Evolutionary conservation across 1,140 invertebrate genomes (phyloP).

Genomic region (Globodera rostochiensis): DNA sequence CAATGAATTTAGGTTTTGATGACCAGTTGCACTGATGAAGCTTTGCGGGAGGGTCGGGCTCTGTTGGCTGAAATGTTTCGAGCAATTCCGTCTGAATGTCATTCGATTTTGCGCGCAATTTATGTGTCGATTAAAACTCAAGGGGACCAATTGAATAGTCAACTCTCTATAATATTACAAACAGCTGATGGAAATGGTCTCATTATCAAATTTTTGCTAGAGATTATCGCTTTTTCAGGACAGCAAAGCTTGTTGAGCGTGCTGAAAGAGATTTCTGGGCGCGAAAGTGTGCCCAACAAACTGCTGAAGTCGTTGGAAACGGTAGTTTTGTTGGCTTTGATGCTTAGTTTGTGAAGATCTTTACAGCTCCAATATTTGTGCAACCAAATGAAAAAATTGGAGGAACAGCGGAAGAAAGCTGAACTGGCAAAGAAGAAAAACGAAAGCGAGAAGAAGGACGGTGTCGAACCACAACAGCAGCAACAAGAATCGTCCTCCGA

Average conservation of each 20-base stretch:
- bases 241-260: neutral
- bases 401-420: constrained; percentile 28
- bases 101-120: constrained; percentile 41
- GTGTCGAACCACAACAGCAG: neutral
- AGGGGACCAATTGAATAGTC: constrained; percentile 21
- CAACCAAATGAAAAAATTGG: constrained; percentile 38
- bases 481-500: neutral
- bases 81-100: constrained; percentile 38
- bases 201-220: neutral
- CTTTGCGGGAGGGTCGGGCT: constrained; percentile 39
- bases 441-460: constrained; percentile 7
- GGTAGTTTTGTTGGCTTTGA: constrained; percentile 15
- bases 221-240: neutral
- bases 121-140: constrained; percentile 35
- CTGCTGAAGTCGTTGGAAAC: constrained; percentile 48
- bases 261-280: constrained; percentile 25
- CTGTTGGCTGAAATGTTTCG: constrained; percentile 38
- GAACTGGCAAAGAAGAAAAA: neutral
- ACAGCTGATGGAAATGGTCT: neutral
- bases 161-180: neutral
- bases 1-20: constrained; percentile 28
- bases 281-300: constrained; percentile 36
- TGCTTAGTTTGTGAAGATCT: neutral
- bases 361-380: constrained; percentile 30
- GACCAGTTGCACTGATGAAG: constrained; percentile 29